A percentile compares a stretch with the other conserved stretches of the same genome.
Conservation (phyloP, 1,140 invertebrate genomes). For the Cyphomyrmex costatus region DNA sequence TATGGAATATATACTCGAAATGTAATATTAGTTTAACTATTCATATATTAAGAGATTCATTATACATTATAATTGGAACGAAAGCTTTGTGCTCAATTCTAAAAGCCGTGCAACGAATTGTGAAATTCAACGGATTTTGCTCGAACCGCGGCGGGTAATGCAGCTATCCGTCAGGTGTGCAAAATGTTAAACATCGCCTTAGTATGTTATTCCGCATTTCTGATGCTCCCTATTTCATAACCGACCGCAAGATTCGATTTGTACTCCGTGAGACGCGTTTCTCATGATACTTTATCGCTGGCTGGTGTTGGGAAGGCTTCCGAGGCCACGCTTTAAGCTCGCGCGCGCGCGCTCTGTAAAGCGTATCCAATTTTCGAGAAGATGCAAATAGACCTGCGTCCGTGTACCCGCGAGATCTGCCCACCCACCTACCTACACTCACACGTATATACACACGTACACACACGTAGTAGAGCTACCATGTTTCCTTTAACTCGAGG, state of each 20-base stretch:
- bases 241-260: conserved; percentile 65
- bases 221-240: conserved; percentile 46
- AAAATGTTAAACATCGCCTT: conserved; percentile 1
- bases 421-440: conserved; percentile 50
- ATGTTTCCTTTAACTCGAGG: conserved; percentile 60
- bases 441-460: not conserved
- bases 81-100: not conserved
- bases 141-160: not conserved
- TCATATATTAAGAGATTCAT: not conserved
- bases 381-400: conserved; percentile 77
- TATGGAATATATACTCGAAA: not conserved
- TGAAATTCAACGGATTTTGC: not conserved
- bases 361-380: conserved; percentile 78
- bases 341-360: conserved; percentile 60
- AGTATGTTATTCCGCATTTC: conserved; percentile 33
- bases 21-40: not conserved
- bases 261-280: conserved; percentile 34
- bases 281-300: conserved; percentile 72
- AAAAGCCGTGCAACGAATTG: not conserved
- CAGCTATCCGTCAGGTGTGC: not conserved
- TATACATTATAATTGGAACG: not conserved
- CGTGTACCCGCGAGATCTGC: conserved; percentile 58
- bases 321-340: conserved; percentile 73
- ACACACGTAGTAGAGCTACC: not conserved
- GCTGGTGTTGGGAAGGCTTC: conserved; percentile 41